Percentiles rank a stretch among this genome's conserved stretches.
Conservation (phyloP, 2,113 vertebrate genomes). For the Chlorodrepanis virens region DNA sequence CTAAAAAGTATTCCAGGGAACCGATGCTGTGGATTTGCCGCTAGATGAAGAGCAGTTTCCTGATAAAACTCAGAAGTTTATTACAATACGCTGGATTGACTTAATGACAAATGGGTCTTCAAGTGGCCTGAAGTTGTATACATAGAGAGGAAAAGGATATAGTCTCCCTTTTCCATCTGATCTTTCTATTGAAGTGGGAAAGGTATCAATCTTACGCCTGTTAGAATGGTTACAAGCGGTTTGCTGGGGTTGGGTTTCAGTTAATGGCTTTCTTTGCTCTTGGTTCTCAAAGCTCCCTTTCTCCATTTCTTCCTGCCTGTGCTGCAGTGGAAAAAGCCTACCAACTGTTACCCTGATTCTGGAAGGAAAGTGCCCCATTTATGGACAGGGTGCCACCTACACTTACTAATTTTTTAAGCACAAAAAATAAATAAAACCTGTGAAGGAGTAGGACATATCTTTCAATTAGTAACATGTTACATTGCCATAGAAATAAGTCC, state of each 20-base stretch:
- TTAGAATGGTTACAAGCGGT: background rate
- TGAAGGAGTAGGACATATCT: background rate
- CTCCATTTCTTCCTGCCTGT: background rate
- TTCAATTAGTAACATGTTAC: background rate
- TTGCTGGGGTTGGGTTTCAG: slow-evolving; percentile 46
- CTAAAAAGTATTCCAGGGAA: background rate
- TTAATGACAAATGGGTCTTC: slow-evolving; percentile 26
- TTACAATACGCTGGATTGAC: background rate
- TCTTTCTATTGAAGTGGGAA: slow-evolving; percentile 48
- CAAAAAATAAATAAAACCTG: background rate
- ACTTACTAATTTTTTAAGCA: background rate
- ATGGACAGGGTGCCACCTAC: background rate
- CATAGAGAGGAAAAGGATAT: slow-evolving; percentile 19
- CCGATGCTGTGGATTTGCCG: background rate
- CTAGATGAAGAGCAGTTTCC: background rate
- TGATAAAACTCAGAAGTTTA: slow-evolving; percentile 2
- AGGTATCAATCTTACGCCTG: slow-evolving; percentile 55
- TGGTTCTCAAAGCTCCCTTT: background rate
- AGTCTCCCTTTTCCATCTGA: slow-evolving; percentile 40
- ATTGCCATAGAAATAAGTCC: background rate
- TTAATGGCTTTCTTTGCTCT: slow-evolving; percentile 49
- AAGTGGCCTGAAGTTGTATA: slow-evolving; percentile 16
- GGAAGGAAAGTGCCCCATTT: background rate
- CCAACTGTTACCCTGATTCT: background rate
- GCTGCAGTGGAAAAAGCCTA: background rate